phyloP scores from a whole-genome alignment of 2,797 vertebrate species.

The Melanotaenia boesemani region DNA sequence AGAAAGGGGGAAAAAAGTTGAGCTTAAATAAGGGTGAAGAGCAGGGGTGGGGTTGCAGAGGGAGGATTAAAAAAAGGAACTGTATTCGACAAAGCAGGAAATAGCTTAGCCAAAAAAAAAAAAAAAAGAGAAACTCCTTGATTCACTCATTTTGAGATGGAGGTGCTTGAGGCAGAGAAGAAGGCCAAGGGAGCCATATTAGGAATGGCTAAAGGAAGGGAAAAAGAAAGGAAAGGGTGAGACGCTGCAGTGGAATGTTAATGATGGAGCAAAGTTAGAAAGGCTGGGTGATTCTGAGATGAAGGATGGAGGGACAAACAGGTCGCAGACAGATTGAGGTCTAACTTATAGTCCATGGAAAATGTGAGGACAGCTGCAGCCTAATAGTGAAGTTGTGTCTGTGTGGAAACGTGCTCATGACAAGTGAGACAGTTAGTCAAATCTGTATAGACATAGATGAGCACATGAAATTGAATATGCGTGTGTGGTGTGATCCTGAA shows the following conservation, averaged over 20 bases:
- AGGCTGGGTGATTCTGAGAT: constrained; percentile 14
- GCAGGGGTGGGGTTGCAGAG: neutral
- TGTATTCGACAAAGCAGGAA: neutral
- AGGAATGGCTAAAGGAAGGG: constrained; percentile 6
- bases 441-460: neutral
- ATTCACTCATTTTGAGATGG: neutral
- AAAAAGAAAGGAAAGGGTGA: constrained; percentile 15
- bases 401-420: neutral
- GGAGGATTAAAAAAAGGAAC: neutral
- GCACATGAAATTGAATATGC: neutral
- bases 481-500: neutral
- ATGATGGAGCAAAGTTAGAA: constrained; percentile 16
- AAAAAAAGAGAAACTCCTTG: neutral
- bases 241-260: constrained; percentile 16
- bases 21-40: neutral
- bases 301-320: constrained; percentile 2
- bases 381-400: neutral
- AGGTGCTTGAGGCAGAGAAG: neutral
- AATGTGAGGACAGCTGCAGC: neutral
- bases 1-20: neutral
- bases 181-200: constrained; percentile 2
- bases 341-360: neutral
- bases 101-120: neutral
- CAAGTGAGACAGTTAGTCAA: neutral
- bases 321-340: constrained; percentile 1